Evolutionary conservation across 2,797 vertebrate species (phyloP).

Genomic region (Acrossocheilus fasciatus): DNA sequence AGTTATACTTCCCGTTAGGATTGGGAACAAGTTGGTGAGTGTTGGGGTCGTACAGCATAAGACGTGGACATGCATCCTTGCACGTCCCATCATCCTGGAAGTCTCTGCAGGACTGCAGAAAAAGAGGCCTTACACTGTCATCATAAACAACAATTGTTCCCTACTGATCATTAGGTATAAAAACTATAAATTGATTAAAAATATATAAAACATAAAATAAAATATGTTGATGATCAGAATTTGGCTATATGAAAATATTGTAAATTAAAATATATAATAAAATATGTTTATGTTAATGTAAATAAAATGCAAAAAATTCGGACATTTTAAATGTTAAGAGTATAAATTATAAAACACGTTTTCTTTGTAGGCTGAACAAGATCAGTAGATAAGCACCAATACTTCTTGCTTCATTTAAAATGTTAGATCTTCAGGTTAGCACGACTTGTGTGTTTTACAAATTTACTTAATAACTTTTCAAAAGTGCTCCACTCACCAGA

Average conservation of each 20-base stretch:
- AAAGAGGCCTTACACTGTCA: neutral
- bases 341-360: neutral
- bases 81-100: conserved; percentile 90
- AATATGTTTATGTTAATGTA: neutral
- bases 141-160: neutral
- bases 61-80: conserved; percentile 84
- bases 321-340: neutral
- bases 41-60: conserved; percentile 81
- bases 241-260: neutral
- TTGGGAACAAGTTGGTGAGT: conserved; percentile 85
- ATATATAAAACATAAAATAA: neutral
- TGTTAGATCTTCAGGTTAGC: neutral
- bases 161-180: neutral
- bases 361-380: neutral
- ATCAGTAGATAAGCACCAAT: neutral
- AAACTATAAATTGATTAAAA: neutral
- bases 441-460: neutral
- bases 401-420: neutral
- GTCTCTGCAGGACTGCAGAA: conserved; percentile 83
- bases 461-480: no score
- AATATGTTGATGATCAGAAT: neutral
- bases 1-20: conserved; percentile 90
- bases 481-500: conserved; percentile 79
- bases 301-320: neutral
- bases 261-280: neutral